These are phyloP conservation scores for Tor tambroides DNA, from an alignment of 2,113 vertebrate species.

Conservation along the genomic window DNA sequence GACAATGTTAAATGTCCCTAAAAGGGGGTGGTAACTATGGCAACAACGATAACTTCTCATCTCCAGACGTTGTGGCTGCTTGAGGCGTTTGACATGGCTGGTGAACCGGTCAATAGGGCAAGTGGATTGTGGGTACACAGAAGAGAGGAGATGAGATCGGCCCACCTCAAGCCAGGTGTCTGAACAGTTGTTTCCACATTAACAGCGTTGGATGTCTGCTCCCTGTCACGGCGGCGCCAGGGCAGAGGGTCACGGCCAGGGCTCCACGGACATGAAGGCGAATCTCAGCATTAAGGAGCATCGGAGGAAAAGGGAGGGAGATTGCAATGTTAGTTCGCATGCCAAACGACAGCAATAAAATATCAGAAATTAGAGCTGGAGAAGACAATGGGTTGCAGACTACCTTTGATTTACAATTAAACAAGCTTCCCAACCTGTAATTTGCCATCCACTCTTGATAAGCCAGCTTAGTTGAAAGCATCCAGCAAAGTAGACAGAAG, in stretches of 20 bases:
- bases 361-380: background rate
- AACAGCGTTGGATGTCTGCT: conserved; percentile 20
- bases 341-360: conserved; percentile 18
- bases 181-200: conserved; percentile 6
- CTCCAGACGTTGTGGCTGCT: background rate
- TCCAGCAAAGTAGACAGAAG: background rate
- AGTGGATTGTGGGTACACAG: conserved; percentile 30
- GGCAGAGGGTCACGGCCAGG: background rate
- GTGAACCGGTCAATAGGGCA: conserved; percentile 27
- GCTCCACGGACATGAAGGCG: background rate
- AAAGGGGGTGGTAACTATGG: background rate
- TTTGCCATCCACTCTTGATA: background rate
- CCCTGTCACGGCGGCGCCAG: background rate
- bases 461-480: background rate
- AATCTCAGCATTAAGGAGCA: background rate
- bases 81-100: conserved; percentile 10
- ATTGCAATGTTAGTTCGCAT: background rate
- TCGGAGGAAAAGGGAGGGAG: background rate
- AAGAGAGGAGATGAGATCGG: conserved; percentile 3
- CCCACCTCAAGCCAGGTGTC: conserved; percentile 34
- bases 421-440: conserved; percentile 29
- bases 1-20: background rate
- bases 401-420: conserved; percentile 43
- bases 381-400: conserved; percentile 23
- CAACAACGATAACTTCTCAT: background rate